Percentiles rank a stretch among this genome's conserved stretches.
These are phyloP conservation scores for Phallusia fumigata DNA, from an alignment of 23 tunicate species.

Conservation along the genomic window DNA sequence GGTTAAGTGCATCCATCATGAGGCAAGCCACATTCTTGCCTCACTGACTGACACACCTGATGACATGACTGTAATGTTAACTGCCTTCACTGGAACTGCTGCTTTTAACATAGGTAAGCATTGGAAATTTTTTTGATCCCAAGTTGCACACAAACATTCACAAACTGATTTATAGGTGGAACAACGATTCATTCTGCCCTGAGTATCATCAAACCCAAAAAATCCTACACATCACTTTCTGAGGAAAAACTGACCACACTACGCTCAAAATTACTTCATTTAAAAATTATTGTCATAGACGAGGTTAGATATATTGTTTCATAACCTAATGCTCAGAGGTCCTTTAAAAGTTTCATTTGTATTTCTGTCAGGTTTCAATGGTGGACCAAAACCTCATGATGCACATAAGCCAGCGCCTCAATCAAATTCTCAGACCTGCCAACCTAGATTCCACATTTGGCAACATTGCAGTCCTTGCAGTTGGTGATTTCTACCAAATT, in stretches of 20 bases:
- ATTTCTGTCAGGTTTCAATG: slow-evolving; percentile 9
- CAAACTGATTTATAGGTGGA: too few species aligned
- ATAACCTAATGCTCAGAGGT: too few species aligned
- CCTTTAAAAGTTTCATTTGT: too few species aligned
- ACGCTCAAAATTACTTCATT: neutral
- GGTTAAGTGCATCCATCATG: slow-evolving; percentile 13
- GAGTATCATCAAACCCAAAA: neutral
- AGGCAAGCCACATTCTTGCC: slow-evolving; percentile 8
- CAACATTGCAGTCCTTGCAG: neutral
- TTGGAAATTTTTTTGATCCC: too few species aligned
- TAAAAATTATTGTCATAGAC: slow-evolving; percentile 7
- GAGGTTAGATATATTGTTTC: neutral
- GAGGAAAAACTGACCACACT: neutral
- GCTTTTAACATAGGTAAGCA: slow-evolving; percentile 12
- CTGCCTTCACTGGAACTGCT: neutral
- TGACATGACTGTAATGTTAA: too few species aligned
- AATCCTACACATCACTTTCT: neutral
- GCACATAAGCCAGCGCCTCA: neutral
- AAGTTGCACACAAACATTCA: too few species aligned
- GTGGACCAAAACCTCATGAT: neutral
- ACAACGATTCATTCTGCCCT: neutral
- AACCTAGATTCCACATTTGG: neutral
- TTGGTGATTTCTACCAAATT: slow-evolving; percentile 27
- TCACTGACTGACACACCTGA: neutral
- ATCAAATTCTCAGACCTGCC: slow-evolving; percentile 1